Evolutionary conservation across 2,113 vertebrate species (phyloP).

Genomic region (Phylloscopus trochilus): DNA sequence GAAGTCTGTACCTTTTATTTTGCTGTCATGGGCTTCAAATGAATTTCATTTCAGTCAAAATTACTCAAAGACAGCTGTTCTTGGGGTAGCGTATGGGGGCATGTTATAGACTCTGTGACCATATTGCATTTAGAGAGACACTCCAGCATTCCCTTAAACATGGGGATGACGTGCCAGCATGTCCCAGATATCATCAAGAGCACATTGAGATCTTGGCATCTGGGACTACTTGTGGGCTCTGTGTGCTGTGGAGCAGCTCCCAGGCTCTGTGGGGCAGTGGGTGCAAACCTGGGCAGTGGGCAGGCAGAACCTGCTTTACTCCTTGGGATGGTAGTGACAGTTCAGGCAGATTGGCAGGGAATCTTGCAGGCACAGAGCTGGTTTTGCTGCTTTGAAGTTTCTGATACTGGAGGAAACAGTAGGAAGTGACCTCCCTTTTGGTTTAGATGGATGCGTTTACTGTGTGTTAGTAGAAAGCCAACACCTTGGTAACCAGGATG

Average conservation of each 20-base stretch:
- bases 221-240: fast-evolving
- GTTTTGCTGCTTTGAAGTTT: background rate
- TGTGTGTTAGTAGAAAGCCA: background rate
- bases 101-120: background rate
- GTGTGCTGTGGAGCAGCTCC: background rate
- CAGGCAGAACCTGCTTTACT: background rate
- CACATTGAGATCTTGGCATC: background rate
- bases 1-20: background rate
- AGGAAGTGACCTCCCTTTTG: background rate
- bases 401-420: background rate
- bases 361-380: background rate
- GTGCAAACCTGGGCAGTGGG: no score
- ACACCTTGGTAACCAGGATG: background rate
- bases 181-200: background rate
- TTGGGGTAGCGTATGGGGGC: background rate
- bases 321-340: background rate
- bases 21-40: background rate
- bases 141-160: background rate
- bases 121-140: background rate
- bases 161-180: background rate
- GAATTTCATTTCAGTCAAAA: background rate
- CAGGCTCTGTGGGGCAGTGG: background rate
- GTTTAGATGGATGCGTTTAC: background rate
- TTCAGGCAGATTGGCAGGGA: background rate
- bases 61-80: background rate